Conservation (phyloP, 2,113 vertebrate genomes). For the Illadopsis cleaveri region DNA sequence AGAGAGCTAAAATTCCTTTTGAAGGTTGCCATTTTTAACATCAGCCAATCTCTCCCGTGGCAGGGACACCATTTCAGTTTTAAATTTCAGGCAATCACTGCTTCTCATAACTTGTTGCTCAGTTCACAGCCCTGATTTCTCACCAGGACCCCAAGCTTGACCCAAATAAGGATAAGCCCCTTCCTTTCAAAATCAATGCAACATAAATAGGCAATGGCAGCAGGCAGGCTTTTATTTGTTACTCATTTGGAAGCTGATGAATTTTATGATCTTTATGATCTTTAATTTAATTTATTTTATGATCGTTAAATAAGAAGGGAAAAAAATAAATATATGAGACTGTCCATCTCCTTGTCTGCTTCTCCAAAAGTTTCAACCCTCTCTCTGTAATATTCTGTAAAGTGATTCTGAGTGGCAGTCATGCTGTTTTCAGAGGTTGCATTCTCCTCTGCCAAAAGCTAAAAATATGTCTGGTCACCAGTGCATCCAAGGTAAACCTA, state of each 20-base stretch:
- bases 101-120: neutral
- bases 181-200: neutral
- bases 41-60: neutral
- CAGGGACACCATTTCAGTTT: neutral
- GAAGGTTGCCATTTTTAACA: neutral
- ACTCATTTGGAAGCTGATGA: neutral
- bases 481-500: constrained; percentile 46
- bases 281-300: neutral
- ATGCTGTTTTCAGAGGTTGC: neutral
- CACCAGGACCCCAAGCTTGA: neutral
- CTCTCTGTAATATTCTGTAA: neutral
- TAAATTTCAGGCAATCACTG: neutral
- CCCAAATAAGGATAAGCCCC: neutral
- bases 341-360: neutral
- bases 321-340: neutral
- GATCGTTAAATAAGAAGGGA: neutral
- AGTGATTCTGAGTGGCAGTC: neutral
- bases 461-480: constrained; percentile 48
- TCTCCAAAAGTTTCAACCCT: neutral
- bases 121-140: neutral
- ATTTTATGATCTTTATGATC: neutral
- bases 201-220: neutral
- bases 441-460: neutral
- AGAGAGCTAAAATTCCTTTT: neutral
- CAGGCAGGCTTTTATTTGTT: neutral